Base-by-base conservation (phyloP, 2,888 invertebrate genomes). In the Acanthosepion pharaonis region DNA sequence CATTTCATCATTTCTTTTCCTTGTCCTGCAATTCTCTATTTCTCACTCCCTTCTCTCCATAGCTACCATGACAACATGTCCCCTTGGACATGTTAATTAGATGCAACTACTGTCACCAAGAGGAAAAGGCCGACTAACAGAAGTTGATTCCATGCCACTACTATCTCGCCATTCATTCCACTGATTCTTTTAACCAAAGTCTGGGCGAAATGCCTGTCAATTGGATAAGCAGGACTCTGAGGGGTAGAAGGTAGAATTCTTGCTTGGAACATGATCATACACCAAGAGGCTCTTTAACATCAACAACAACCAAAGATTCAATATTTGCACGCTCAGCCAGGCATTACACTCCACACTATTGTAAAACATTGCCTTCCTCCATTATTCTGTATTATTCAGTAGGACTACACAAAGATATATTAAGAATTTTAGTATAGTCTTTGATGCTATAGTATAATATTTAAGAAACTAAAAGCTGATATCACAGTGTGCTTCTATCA, bases 31-130 rank as follows among this genome's bases (percentile, higher is more conserved):
- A 11, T 15, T 49, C 48, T 42, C 42, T 42, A 42, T 42, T 42
- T 42, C 42, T 42, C 42, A 42, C 42, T 42, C 42, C 42, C 42
- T 18, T 49, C 42, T 49, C 23, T 48, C 42, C 48, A 42, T 49
- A 42, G 49, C 92, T 51, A 92, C 92, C 92, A 92, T 51, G 51
- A 92, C 92, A 92, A 92, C 92, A 49, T 92, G 49, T 51, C 48
- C 92, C 92, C 51, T 92, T 92, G 48, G 28, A 48, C 92, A 48
- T 51, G 25, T 49, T 92, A 92, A 92, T 92, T 92, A 92, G 25
- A 92, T 51, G 33, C 92, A 92, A 48, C 92, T 33, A 92, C 92
- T 92, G 51, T 51, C 92, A 92, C 92, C 92, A 92, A 92, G 3
- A 49, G 92, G 92, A 92, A 48, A 92, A 48, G 51, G 92, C 92